Evolutionary conservation across 2,797 vertebrate genomes (phyloP), one percentile per base, ranked within the genome.

Genomic region (Sibirionetta formosa): DNA sequence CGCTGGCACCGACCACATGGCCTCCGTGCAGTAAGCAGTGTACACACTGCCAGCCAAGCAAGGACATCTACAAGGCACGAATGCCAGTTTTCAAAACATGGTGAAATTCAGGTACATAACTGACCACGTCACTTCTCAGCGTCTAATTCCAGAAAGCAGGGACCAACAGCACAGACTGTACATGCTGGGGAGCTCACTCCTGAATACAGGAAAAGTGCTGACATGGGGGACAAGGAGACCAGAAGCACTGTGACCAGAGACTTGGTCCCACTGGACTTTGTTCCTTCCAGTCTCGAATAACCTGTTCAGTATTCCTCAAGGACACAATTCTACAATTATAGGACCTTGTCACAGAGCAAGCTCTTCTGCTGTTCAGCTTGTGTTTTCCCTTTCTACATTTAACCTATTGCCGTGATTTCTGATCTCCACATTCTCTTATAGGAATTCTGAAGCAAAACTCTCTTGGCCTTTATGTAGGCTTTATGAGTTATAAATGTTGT

Each of bases 1-100:
- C 0, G 0, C 8, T 4, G 33, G 22, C 82, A 33, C 35, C 0
- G 4, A 16, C 82, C 20, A 31, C 1, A 0, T 0, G 13, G 35
- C 10, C 40, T 11, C n/a, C 8, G n/a, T 7, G 20, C 18, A 33
- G 18, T 31, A 57, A 57, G 54, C 19, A n/a, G 23, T 3, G 65
- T 14, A 31, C 31, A 4, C 31, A 1, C 2, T 53, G 14, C 57
- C 75, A n/a, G 46, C 46, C 53, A 29, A 3, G 13, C 36, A 26
- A 23, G 44, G 46, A 2, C 14, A 24, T 50, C 48, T 50, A 50
- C 48, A 50, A 50, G 48, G 48, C 48, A 24, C 13, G 1, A 24
- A 50, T 24, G 13, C 13, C 23, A 50, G 23, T 50, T 50, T 24
- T 50, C 23, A 50, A 24, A 50, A 50, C 48, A 50, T 14, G 23